A percentile compares a stretch with the other conserved stretches of the same genome.
These are phyloP conservation scores for Ammodramus savannarum DNA, from an alignment of 2,113 vertebrate genomes.

Conservation along the genomic window DNA sequence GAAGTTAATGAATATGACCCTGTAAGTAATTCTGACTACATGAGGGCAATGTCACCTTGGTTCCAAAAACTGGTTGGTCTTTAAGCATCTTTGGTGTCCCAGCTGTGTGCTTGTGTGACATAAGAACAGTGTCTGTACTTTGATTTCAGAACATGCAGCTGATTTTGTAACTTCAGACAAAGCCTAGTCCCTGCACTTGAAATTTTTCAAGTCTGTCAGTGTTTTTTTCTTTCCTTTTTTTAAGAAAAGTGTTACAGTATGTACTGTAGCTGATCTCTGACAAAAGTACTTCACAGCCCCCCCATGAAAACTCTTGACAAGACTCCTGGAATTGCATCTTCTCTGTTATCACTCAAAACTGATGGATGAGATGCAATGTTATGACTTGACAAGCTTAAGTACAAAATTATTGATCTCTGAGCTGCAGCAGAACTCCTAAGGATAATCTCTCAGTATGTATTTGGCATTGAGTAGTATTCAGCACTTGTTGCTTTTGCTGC, in stretches of 20 bases:
- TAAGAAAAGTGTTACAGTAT: not conserved
- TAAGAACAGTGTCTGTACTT: not conserved
- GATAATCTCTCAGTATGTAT: not conserved
- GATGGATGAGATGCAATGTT: not conserved
- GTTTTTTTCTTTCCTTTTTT: not conserved
- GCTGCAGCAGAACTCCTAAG: not conserved
- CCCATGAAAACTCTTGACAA: not conserved
- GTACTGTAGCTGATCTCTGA: not conserved
- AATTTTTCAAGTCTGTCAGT: not conserved
- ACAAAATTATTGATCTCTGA: not conserved
- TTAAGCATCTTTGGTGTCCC: not conserved
- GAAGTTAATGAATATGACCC: not conserved
- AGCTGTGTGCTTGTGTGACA: rapidly evolving
- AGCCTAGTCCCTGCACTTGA: not conserved
- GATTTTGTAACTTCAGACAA: not conserved
- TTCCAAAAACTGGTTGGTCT: not conserved
- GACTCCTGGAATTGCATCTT: not conserved
- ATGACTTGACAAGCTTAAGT: not conserved
- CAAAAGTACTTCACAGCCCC: not conserved
- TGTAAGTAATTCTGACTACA: not conserved
- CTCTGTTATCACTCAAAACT: not conserved
- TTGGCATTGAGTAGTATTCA: not conserved
- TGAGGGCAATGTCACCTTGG: not conserved
- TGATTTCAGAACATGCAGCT: not conserved
- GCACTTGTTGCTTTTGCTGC: not conserved